Conservation (phyloP, 1,140 invertebrate genomes). For the Zaprionus capensis region DNA sequence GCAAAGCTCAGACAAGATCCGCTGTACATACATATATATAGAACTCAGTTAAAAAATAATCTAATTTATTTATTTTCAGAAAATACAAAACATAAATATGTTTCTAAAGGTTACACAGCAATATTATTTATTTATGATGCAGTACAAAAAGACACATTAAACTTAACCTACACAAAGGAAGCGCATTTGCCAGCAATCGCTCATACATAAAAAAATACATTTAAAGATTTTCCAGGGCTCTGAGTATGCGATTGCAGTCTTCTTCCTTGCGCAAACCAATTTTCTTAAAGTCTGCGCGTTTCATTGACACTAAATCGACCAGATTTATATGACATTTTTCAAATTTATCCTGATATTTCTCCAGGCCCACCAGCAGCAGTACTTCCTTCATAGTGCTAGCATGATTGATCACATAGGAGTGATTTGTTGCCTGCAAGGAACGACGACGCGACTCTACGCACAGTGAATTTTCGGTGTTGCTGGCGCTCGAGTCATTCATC, state of each 20-base stretch:
- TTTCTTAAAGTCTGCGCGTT: neutral
- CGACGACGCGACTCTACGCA: constrained; percentile 1
- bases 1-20: too few relatives aligned
- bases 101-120: neutral
- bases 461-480: neutral
- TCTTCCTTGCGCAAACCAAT: constrained; percentile 1
- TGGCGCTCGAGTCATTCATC: neutral
- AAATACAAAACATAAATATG: neutral
- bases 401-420: constrained; percentile 7
- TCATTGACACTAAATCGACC: neutral
- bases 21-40: too few relatives aligned
- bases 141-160: neutral
- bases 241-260: constrained; percentile 6
- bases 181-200: constrained; percentile 5
- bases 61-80: neutral
- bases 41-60: too few relatives aligned
- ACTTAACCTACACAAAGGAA: constrained; percentile 4
- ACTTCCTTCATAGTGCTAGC: neutral
- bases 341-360: constrained; percentile 2
- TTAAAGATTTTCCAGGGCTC: neutral
- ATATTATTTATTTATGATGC: constrained; percentile 3
- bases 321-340: neutral
- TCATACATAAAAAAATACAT: neutral
- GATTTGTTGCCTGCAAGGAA: neutral
- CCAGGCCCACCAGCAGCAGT: neutral